These are phyloP conservation scores for Phylloscopus trochiloides DNA, from an alignment of 2,113 vertebrate species.

Conservation along the genomic window DNA sequence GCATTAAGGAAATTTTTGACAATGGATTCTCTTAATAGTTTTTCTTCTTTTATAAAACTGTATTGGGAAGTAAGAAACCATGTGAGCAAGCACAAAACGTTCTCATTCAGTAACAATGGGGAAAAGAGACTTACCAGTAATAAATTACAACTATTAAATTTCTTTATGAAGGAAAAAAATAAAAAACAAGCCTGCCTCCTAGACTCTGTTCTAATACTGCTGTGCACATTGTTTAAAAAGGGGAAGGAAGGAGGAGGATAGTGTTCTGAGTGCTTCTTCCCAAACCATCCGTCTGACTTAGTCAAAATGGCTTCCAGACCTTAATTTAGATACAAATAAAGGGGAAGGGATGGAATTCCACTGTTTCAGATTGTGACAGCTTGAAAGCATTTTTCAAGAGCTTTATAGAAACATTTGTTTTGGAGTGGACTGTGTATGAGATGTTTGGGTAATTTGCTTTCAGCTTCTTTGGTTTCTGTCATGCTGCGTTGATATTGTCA, in stretches of 20 bases:
- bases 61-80: background rate
- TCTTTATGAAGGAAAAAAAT: background rate
- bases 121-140: background rate
- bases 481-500: background rate
- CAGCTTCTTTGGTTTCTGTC: background rate
- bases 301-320: background rate
- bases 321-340: background rate
- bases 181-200: background rate
- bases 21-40: background rate
- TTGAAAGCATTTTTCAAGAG: background rate
- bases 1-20: background rate
- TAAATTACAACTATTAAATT: background rate
- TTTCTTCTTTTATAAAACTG: background rate
- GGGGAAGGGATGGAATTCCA: background rate
- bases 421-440: background rate
- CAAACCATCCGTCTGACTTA: background rate
- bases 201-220: background rate
- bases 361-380: background rate
- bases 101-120: background rate
- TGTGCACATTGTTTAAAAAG: background rate
- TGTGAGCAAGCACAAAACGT: background rate
- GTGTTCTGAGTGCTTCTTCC: background rate
- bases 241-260: background rate
- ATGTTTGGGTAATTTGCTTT: background rate
- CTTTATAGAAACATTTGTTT: background rate